These are phyloP conservation scores for Mycetomoellerius zeteki DNA, from an alignment of 1,140 invertebrate genomes.

Conservation along the genomic window DNA sequence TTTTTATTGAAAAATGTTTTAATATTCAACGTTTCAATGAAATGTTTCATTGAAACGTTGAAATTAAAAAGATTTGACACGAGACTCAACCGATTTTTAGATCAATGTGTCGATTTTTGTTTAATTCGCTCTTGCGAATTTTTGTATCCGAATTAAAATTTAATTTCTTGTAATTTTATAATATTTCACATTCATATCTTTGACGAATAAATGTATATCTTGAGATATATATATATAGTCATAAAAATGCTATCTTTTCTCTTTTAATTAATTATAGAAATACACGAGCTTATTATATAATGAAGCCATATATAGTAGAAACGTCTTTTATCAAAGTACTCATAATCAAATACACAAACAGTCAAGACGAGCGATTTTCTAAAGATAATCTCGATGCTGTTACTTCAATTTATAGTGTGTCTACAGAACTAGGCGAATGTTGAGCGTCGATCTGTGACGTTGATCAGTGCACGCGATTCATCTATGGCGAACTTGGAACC, in stretches of 20 bases:
- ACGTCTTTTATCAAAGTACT: conserved; percentile 13
- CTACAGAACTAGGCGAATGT: conserved; percentile 9
- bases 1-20: not conserved
- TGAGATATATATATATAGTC: not conserved
- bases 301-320: not conserved
- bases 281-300: not conserved
- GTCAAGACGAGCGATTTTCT: conserved; percentile 1
- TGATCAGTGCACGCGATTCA: conserved; percentile 62
- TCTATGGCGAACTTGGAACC: conserved; percentile 29
- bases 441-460: conserved; percentile 48
- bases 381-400: not conserved
- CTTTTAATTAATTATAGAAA: not conserved
- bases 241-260: not conserved
- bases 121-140: not conserved
- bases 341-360: not conserved
- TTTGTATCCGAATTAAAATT: not conserved
- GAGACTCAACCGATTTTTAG: too few relatives aligned
- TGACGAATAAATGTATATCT: not conserved
- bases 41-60: not conserved
- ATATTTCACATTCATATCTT: not conserved
- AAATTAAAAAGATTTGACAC: not conserved
- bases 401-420: conserved; percentile 34
- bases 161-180: not conserved
- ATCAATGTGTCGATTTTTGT: not conserved
- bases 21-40: too few relatives aligned